Conservation (phyloP, 2,888 invertebrate species). For the Cotesia congregata region DNA sequence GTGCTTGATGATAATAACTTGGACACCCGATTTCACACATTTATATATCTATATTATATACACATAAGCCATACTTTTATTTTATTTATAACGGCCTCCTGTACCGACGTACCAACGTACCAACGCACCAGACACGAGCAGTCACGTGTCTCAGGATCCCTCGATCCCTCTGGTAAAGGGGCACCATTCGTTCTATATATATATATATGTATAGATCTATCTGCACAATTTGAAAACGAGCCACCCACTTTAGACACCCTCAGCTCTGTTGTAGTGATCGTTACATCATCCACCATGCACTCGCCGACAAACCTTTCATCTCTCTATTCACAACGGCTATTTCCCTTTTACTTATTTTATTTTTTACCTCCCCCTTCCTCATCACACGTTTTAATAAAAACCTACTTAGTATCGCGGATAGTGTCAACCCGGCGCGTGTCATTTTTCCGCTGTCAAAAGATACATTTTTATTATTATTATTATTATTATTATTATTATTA, state of each 20-base stretch:
- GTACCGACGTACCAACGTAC: conserved; percentile 35
- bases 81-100: conserved; percentile 48
- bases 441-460: neutral
- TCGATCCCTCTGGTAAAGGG: conserved; percentile 45
- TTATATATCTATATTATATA: neutral
- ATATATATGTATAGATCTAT: neutral
- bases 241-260: conserved; percentile 65
- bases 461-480: too few species aligned
- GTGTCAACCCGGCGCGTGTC: conserved; percentile 10
- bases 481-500: too few species aligned
- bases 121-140: conserved; percentile 53
- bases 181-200: conserved; percentile 46
- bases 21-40: neutral
- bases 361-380: conserved; percentile 53
- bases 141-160: conserved; percentile 58
- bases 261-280: conserved; percentile 13
- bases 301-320: conserved; percentile 38
- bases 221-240: conserved; percentile 50
- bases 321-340: conserved; percentile 54
- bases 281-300: conserved; percentile 2
- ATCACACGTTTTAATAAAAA: conserved; percentile 57
- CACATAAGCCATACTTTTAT: conserved; percentile 37
- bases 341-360: conserved; percentile 38
- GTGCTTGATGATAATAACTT: neutral
- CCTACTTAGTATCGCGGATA: conserved; percentile 52